phyloP scores from a whole-genome alignment of 2,888 invertebrate genomes.

The Seira sanloemensis region DNA sequence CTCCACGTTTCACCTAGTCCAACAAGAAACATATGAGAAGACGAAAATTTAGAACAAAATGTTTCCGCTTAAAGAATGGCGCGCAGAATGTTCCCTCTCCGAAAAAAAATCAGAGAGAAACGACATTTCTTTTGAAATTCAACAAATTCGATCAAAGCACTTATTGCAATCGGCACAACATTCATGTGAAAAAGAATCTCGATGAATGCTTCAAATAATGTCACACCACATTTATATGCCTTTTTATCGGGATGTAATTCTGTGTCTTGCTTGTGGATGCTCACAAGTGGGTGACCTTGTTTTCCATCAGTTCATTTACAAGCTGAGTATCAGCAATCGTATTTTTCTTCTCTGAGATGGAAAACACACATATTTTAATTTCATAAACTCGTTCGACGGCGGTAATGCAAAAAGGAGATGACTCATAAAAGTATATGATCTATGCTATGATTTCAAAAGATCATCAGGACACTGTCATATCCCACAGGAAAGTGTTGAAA shows the following conservation, averaged over 20 bases:
- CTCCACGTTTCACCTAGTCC: not conserved
- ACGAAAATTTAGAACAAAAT: too few species aligned
- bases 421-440: constrained; percentile 3
- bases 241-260: too few species aligned
- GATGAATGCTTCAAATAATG: not conserved
- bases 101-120: too few species aligned
- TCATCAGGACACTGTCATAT: not conserved
- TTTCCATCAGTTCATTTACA: not conserved
- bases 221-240: constrained; percentile 7
- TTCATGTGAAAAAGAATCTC: not conserved
- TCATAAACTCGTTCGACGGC: not conserved
- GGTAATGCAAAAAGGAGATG: not conserved
- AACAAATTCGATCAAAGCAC: too few species aligned
- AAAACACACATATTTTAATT: not conserved
- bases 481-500: too few species aligned
- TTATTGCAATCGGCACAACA: too few species aligned
- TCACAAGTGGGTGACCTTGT: constrained; percentile 19
- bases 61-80: too few species aligned
- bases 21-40: too few species aligned
- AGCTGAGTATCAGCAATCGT: too few species aligned
- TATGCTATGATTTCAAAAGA: not conserved
- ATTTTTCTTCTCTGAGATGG: too few species aligned
- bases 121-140: too few species aligned
- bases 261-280: constrained; percentile 5
- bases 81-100: too few species aligned